phyloP scores from a whole-genome alignment of 2,113 vertebrate genomes.

The Callospermophilus lateralis region DNA sequence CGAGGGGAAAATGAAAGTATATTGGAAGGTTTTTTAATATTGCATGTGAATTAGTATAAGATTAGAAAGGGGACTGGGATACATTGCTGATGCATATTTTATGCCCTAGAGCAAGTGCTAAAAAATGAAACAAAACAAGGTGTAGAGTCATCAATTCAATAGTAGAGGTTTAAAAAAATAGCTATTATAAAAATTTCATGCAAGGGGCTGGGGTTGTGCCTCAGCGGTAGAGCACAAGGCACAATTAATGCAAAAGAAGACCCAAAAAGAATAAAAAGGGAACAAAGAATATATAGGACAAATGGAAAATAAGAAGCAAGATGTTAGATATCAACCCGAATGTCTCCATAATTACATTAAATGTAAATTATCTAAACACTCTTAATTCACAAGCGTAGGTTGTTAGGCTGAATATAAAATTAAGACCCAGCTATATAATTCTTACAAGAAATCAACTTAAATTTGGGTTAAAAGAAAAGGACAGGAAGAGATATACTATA shows the following conservation, averaged over 20 bases:
- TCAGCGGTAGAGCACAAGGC: no score
- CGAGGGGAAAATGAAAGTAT: not conserved
- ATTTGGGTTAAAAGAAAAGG: not conserved
- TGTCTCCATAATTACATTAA: not conserved
- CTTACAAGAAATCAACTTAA: not conserved
- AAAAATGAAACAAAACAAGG: conserved; percentile 4
- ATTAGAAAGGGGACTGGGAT: not conserved
- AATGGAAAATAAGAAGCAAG: not conserved
- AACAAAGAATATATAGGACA: conserved; percentile 3
- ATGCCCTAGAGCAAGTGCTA: conserved; percentile 17
- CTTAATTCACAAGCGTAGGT: not conserved
- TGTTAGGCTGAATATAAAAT: not conserved
- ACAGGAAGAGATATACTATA: not conserved
- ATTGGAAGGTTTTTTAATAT: not conserved
- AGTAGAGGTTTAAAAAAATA: not conserved
- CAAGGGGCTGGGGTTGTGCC: no score
- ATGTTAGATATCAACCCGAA: not conserved
- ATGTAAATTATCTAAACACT: conserved; percentile 2
- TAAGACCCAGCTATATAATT: not conserved
- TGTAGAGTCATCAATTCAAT: not conserved
- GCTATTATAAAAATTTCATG: no score
- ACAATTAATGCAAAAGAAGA: conserved; percentile 9
- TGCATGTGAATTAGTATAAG: not conserved
- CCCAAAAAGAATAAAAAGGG: not conserved
- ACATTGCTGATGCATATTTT: not conserved